These are phyloP conservation scores for Heliocidaris erythrogramma DNA, from an alignment of 35 echinoderm and acorn worm genomes.

Conservation along the genomic window DNA sequence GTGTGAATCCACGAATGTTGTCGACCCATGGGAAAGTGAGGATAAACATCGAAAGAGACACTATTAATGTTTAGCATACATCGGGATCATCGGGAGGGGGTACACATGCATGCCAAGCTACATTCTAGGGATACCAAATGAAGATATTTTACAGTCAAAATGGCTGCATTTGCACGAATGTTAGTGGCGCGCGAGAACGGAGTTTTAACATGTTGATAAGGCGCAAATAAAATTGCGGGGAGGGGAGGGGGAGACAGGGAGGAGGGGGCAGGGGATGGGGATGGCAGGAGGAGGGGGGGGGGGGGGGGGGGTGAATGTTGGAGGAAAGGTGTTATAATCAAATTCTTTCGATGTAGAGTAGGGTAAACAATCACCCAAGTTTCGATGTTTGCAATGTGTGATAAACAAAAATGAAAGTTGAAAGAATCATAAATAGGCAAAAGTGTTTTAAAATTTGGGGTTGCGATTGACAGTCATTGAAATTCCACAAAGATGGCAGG, in stretches of 20 bases:
- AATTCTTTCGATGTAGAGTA: neutral
- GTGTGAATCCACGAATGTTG: neutral
- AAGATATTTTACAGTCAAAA: neutral
- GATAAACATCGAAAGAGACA: neutral
- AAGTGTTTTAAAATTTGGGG: neutral
- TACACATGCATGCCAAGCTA: neutral
- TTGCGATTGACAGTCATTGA: neutral
- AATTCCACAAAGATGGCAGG: neutral
- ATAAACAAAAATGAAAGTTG: neutral
- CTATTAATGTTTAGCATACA: neutral
- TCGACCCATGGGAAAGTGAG: neutral
- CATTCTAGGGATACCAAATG: neutral
- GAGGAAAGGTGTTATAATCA: neutral
- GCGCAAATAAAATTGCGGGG: too few relatives aligned
- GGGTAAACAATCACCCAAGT: neutral
- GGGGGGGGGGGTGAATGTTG: neutral
- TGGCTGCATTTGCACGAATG: neutral
- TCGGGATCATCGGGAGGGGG: neutral
- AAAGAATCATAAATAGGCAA: neutral
- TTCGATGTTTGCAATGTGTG: neutral
- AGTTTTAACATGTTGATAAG: neutral
- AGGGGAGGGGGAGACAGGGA: too few relatives aligned
- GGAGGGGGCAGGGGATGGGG: too few relatives aligned
- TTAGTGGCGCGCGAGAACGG: neutral
- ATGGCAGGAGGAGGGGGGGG: neutral